A percentile compares a stretch with the other conserved stretches of the same genome.
phyloP scores from a whole-genome alignment of 2,797 vertebrate genomes.

The Caiman crocodilus region DNA sequence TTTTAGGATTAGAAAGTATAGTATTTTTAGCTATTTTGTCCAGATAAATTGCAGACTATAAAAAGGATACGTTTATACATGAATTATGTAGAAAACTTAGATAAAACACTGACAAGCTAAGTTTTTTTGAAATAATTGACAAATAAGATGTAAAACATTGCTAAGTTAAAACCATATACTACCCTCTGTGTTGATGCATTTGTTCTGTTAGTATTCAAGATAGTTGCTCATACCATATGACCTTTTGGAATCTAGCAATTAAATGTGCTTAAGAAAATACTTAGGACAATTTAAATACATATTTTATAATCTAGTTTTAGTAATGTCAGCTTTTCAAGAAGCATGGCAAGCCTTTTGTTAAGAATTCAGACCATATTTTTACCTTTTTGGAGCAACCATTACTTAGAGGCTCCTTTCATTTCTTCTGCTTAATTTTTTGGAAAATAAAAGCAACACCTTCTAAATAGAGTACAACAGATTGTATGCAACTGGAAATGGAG shows the following conservation, averaged over 20 bases:
- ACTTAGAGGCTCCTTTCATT: not conserved
- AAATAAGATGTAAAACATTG: not conserved
- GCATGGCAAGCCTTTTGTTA: not conserved
- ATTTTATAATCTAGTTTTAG: fast-evolving
- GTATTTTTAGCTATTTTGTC: not conserved
- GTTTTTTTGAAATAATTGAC: not conserved
- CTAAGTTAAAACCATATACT: slow-evolving; percentile 31
- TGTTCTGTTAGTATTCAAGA: not conserved
- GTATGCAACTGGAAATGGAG: not conserved
- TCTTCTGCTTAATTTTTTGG: not conserved
- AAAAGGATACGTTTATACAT: not conserved
- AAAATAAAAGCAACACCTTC: not conserved
- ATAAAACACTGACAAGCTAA: not conserved
- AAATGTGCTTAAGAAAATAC: not conserved
- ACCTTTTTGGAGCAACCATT: not conserved
- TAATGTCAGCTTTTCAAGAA: not conserved
- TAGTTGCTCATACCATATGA: not conserved
- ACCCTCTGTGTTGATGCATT: slow-evolving; percentile 1
- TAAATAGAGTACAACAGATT: fast-evolving
- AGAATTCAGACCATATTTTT: slow-evolving; percentile 16
- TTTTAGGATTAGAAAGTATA: not conserved
- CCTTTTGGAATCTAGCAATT: not conserved
- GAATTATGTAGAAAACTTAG: not conserved
- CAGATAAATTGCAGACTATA: not conserved
- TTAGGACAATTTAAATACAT: not conserved